phyloP scores from a whole-genome alignment of 2,113 vertebrate species.

The Ammodytes dubius region DNA sequence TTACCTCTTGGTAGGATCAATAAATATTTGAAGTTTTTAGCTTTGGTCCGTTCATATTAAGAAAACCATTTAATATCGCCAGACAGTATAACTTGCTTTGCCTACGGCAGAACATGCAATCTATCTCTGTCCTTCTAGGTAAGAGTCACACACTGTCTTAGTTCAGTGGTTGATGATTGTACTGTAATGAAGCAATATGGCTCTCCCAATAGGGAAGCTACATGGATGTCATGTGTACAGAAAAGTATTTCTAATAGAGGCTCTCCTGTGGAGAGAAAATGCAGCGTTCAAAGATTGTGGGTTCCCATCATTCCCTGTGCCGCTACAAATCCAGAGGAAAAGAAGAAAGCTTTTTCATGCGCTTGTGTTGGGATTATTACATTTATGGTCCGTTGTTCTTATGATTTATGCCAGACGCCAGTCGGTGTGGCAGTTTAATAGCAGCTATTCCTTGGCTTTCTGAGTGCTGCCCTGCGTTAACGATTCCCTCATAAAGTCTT shows the following conservation, averaged over 20 bases:
- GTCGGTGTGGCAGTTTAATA: conserved; percentile 76
- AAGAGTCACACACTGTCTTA: conserved; percentile 43
- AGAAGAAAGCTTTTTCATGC: conserved; percentile 48
- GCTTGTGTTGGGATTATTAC: conserved; percentile 71
- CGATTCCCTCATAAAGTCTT: conserved; percentile 75
- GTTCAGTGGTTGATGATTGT: conserved; percentile 69
- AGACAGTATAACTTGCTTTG: conserved; percentile 24
- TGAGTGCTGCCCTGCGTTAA: conserved; percentile 76
- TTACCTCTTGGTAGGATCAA: background rate
- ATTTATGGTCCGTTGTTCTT: conserved; percentile 72
- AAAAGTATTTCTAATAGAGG: conserved; percentile 46
- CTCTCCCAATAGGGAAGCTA: conserved; percentile 55
- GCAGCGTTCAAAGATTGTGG: conserved; percentile 43
- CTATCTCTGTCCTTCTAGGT: conserved; percentile 32
- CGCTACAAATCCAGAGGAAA: conserved; percentile 41
- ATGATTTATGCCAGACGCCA: conserved; percentile 79
- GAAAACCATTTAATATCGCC: conserved; percentile 1
- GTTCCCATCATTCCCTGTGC: conserved; percentile 53
- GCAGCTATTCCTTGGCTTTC: conserved; percentile 68
- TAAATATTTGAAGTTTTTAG: background rate
- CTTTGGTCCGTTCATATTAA: conserved; percentile 19
- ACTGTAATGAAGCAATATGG: conserved; percentile 72
- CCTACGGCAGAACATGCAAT: conserved; percentile 33
- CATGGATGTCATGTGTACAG: conserved; percentile 52
- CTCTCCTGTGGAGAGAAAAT: conserved; percentile 78